Evolutionary conservation across 2,888 invertebrate genomes (phyloP).

Genomic region (Phengaris arion): DNA sequence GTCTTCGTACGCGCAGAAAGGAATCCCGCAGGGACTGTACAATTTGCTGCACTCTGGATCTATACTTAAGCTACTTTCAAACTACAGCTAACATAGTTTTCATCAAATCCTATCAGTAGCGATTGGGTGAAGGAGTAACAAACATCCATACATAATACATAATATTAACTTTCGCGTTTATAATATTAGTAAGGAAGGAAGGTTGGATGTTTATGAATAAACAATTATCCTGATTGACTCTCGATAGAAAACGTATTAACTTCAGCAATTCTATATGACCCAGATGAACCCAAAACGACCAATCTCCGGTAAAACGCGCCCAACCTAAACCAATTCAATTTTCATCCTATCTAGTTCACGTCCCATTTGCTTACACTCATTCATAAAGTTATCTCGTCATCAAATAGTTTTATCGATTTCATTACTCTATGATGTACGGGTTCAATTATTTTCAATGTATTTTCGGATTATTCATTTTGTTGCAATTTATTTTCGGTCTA

Average conservation of each 20-base stretch:
- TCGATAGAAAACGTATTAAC: neutral
- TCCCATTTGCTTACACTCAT: neutral
- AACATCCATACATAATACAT: no score
- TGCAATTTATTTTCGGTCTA: no score
- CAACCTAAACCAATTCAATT: constrained; percentile 23
- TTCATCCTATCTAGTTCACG: constrained; percentile 22
- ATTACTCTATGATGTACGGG: neutral
- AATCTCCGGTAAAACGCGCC: constrained; percentile 19
- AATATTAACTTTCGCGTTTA: no score
- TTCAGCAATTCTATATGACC: neutral
- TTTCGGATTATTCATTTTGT: neutral
- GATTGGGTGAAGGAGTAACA: no score
- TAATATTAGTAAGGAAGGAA: no score
- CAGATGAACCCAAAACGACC: constrained; percentile 12
- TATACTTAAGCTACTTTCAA: no score
- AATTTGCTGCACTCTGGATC: no score
- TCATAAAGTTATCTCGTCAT: constrained; percentile 16
- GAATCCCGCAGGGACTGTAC: no score
- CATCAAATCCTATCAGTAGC: no score
- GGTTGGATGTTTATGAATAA: no score
- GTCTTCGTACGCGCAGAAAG: no score
- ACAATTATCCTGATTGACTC: neutral
- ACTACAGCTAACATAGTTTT: no score
- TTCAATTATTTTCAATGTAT: neutral
- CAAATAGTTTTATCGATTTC: constrained; percentile 6